Evolutionary conservation across 2,113 vertebrate genomes (phyloP).

Genomic region (Tichodroma muraria): DNA sequence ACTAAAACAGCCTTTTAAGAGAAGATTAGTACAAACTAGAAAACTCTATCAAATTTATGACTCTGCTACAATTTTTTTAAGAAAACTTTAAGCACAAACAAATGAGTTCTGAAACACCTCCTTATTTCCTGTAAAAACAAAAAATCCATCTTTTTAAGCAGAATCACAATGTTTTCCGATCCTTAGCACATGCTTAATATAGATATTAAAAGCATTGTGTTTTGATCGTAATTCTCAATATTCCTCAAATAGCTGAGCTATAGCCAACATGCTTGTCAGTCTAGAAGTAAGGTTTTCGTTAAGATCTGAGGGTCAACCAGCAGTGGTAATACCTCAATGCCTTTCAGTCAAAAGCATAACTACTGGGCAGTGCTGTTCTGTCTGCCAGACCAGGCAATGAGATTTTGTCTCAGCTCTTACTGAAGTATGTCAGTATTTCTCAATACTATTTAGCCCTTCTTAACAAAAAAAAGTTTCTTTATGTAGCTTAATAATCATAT

Average conservation of each 20-base stretch:
- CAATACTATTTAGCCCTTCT: background rate
- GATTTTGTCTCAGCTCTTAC: background rate
- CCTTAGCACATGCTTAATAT: background rate
- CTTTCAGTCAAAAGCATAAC: background rate
- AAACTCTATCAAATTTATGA: background rate
- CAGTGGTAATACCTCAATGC: background rate
- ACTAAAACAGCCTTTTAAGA: background rate
- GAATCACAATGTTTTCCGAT: background rate
- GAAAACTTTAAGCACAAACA: background rate
- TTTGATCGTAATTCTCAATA: background rate
- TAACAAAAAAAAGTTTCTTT: background rate
- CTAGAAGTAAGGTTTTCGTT: background rate
- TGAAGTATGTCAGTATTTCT: background rate
- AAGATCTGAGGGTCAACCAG: background rate
- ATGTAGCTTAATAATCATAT: background rate
- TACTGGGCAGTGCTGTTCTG: background rate
- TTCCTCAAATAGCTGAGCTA: background rate
- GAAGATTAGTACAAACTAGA: conserved; percentile 22
- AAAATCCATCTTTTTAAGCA: background rate
- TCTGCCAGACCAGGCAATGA: background rate
- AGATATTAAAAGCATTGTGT: background rate
- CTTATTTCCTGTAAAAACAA: background rate
- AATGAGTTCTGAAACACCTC: background rate
- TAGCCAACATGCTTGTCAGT: background rate
- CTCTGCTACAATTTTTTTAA: background rate